Evolutionary conservation across 2,888 invertebrate species (phyloP), one percentile per base, ranked within the genome.

Genomic region (Amphipoea oculea): DNA sequence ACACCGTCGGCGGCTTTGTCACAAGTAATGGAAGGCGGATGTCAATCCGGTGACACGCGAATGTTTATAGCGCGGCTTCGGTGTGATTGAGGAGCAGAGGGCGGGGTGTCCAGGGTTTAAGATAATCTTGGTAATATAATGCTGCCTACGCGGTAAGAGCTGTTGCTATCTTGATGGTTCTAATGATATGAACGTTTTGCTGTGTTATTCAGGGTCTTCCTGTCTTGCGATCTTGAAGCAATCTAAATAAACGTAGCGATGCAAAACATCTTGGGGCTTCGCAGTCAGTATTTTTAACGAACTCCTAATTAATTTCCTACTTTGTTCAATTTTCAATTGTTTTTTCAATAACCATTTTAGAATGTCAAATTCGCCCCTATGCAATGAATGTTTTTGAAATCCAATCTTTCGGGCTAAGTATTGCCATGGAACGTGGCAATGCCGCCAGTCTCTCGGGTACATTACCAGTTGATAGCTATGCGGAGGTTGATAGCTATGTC

Each of bases 41-140:
- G 91, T 91, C 92, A 84, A 89, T 90, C 89, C 86, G 89, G 90
- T 89, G 91, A 93, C 92, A 92, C 85, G 82, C 79, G 84, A 88
- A 86, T 90, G 89, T 94, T 94, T 93, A 94, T 92, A 77, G 89
- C 86, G 70, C 29, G 65, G 78, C 67, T 78, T 72, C 78, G 88
- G 85, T 81, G 80, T 72, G 79, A 86, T 82, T 83, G 79, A 83
- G 74, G 75, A 84, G 78, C 78, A 79, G 48, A 75, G 63, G 83
- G 86, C 81, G 84, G 73, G 72, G 72, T 65, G 17, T 17, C 54
- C n/a, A 57, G 57, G 73, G 20, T 66, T 42, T 54, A 7, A 77
- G 73, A 86, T 71, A 54, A 74, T 73, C 68, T 68, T 62, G 74
- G 81, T 65, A 60, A 86, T 84, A 36, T 73, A 74, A 66, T 66